Evolutionary conservation across 2,113 vertebrate species (phyloP), one percentile per base, ranked within the genome.

Genomic region (Menura novaehollandiae): DNA sequence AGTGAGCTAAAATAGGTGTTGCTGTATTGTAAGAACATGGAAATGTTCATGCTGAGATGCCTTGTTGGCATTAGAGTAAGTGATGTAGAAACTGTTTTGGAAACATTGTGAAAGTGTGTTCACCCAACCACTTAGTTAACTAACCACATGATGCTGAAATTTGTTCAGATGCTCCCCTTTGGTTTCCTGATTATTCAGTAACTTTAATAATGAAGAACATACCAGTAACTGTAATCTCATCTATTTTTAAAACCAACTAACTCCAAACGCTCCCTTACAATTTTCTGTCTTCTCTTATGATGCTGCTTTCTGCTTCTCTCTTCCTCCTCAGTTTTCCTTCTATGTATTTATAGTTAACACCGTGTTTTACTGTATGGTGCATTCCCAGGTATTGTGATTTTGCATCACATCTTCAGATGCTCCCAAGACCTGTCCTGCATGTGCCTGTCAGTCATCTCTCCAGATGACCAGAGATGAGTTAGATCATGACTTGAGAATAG

Each of bases 41-140:
- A 91, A 95, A 75, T 33, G 18, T 85, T 91, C 47, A 11, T 91
- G 83, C 56, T 81, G 30, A 55, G 58, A 62, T 85, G 71, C 41
- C 37, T 94, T 58, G 20, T 43, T 92, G 79, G 73, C 68, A 22
- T 73, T 92, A 33, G 55, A 73, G 14, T 88, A 80, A 96, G 30
- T 30, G 73, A 92, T 92, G 78, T 75, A 93, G 87, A 91, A 94
- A 80, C 15, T 91, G 78, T 94, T 94, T 82, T 95, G 82, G 74
- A 92, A 95, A 92, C 64, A 43, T 72, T 85, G 68, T 82, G 60
- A 66, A 95, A 94, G 77, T 91, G 46, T 55, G 35, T 80, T 80
- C 63, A 77, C 52, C 49, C 88, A 90, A 4, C 43, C 60, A 52
- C 33, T 89, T 68, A 67, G 77, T 95, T 91, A 76, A 9, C 53